Evolutionary conservation across 2,797 vertebrate genomes (phyloP), one percentile per base, ranked within the genome.

Genomic region (Moxostoma hubbsi): DNA sequence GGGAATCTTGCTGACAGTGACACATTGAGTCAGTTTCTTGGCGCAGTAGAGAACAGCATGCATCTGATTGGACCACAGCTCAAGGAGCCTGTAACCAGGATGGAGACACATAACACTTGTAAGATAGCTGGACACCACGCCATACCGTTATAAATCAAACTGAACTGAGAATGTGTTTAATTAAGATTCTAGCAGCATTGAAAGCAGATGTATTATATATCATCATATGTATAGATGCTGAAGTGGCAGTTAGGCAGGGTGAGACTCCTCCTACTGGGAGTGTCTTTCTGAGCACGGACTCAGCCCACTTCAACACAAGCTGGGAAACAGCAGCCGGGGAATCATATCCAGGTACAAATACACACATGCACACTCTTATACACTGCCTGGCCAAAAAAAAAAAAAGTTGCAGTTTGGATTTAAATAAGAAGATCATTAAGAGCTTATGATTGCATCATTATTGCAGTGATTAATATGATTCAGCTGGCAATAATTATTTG

Each of bases 241-340:
- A 89, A 70, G 84, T 94, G 66, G 87, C 77, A 0, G 85, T 94
- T 24, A 76, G 43, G 15, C 91, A 87, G 46, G 86, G 84, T 43
- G 61, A 4, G 9, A 80, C 78, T 24, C 87, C 18, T 5, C 93
- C 93, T 58, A 86, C 65, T 9, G 94, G 93, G 58, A 72, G 74
- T 0, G 58, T 94, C 68, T 84, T 5, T 75, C 66, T 95, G 84
- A 83, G 65, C 49, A 87, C 46, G 71, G 89, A 89, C 9, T 81
- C 89, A 0, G 88, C 86, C 12, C 15, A 4, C 2, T 84, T 95
- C 0, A 77, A 86, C 50, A 93, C 86, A 8, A 90, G 89, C 83
- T 95, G 94, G 94, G 51, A 84, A 36, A 93, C 90, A 6, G 92
- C 89, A 15, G 72, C 85, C 0, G 93, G 92, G 11, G 80, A 73